Percentiles rank a stretch among this genome's conserved stretches.
Conservation (phyloP, 2,797 vertebrate genomes). For the Oreochromis grahami region DNA sequence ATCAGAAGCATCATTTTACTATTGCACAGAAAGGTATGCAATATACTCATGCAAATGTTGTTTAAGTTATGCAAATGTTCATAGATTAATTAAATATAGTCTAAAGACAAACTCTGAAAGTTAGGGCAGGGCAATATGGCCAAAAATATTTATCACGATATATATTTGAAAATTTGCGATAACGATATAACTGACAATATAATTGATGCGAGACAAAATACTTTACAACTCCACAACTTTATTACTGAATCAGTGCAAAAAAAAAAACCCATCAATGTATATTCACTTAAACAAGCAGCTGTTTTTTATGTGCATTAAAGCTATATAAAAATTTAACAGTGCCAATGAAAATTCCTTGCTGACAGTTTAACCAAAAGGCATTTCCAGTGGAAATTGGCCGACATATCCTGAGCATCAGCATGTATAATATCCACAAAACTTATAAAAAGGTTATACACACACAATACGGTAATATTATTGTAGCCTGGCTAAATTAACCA, state of each 20-base stretch:
- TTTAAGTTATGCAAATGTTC: background rate
- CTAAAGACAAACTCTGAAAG: background rate
- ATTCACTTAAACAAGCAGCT: background rate
- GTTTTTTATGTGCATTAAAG: background rate
- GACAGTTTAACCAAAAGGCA: rapidly evolving
- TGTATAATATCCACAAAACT: background rate
- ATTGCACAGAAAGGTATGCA: background rate
- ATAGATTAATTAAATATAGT: background rate
- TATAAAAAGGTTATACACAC: rapidly evolving
- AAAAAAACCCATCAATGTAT: background rate
- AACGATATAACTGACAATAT: rapidly evolving
- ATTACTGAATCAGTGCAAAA: background rate
- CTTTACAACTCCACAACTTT: background rate
- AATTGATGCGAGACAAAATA: rapidly evolving
- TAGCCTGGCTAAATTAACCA: too few species aligned
- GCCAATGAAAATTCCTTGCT: rapidly evolving
- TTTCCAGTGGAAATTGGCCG: rapidly evolving
- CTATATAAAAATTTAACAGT: background rate
- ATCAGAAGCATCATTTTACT: background rate
- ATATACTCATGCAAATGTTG: background rate
- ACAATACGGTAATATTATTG: background rate
- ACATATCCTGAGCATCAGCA: rapidly evolving
- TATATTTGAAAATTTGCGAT: background rate
- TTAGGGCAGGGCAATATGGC: rapidly evolving
- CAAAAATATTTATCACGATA: background rate